Base-by-base conservation (phyloP, 2,113 vertebrate genomes). In the Arothron firmamentum region DNA sequence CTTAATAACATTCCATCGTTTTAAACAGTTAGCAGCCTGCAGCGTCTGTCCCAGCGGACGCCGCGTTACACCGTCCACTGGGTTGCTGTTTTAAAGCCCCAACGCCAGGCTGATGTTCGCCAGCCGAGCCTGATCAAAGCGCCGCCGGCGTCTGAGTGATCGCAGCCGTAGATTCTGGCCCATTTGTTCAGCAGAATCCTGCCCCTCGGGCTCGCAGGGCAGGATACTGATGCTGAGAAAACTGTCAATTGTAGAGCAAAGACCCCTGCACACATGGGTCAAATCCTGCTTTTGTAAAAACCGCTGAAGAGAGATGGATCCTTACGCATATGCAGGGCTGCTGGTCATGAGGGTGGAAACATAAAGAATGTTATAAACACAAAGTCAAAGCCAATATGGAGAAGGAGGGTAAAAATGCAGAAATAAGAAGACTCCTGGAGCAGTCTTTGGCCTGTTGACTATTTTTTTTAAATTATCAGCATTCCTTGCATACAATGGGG, bases 91-190 rank as follows among this genome's bases (percentile, higher is more conserved):
- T 94, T 94, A 95, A 95, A 94, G 93, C 92, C 86, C 91, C 88
- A 92, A 94, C 84, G 96, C 94, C 96, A 98, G 92, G 92, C 92
- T 94, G 93, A 98, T 98, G 94, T 96, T 94, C 93, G 92, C 84
- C 84, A 82, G 90, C 92, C 88, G 88, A 92, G 88, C 88, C 83
- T 98, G 96, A 97, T 98, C 96, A 97, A 98, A 98, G 96, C 86
- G 84, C 79, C 71, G 62, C 70, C 85, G 85, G 88, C 87, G 92
- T 90, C 91, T 92, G 92, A 92, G 85, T 83, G 54, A 90, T 60
- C 91, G 84, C 67, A 82, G 90, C 90, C 89, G 56, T 88, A 88
- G 90, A 93, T 95, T 93, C 88, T 90, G 81, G 80, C 49, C 88
- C 90, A 88, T 96, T 94, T 93, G 91, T 92, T 92, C 79, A 63